phyloP scores from a whole-genome alignment of 2,888 invertebrate species.

The Schrankia costaestrigalis region DNA sequence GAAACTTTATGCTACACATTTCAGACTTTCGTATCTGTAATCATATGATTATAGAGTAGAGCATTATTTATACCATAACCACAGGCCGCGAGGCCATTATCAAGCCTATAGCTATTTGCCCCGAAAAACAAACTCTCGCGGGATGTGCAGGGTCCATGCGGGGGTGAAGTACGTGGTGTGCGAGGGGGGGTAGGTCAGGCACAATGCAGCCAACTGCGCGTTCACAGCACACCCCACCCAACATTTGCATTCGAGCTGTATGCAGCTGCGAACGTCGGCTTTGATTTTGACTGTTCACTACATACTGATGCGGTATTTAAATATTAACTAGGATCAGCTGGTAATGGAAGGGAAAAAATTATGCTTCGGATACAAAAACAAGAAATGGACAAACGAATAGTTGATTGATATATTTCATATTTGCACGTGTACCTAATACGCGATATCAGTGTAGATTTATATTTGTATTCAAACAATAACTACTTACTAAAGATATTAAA shows the following conservation, averaged over 20 bases:
- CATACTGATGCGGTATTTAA: constrained; percentile 27
- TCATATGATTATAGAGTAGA: too few species aligned
- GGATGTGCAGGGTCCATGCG: constrained; percentile 56
- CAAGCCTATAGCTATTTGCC: constrained; percentile 81
- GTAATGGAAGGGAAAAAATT: constrained; percentile 2
- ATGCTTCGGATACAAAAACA: too few species aligned
- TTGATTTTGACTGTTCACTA: constrained; percentile 51
- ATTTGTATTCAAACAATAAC: too few species aligned
- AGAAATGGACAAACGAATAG: too few species aligned
- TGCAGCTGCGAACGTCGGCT: constrained; percentile 59
- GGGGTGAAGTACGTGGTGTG: constrained; percentile 22
- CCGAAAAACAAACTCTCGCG: constrained; percentile 81
- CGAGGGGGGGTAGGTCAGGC: constrained; percentile 37
- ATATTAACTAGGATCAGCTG: constrained; percentile 21
- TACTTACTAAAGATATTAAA: too few species aligned
- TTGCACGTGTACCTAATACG: too few species aligned
- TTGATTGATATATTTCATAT: too few species aligned
- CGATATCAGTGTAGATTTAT: too few species aligned
- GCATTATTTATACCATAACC: constrained; percentile 36
- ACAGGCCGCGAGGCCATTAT: constrained; percentile 77
- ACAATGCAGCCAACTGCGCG: constrained; percentile 79
- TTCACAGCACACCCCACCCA: constrained; percentile 63
- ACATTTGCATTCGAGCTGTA: constrained; percentile 67
- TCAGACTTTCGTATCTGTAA: too few species aligned
- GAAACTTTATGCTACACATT: too few species aligned